Percentiles rank a stretch among this genome's conserved stretches.
These are phyloP conservation scores for Chinchilla lanigera DNA, from an alignment of 2,113 vertebrate genomes.

Conservation along the genomic window DNA sequence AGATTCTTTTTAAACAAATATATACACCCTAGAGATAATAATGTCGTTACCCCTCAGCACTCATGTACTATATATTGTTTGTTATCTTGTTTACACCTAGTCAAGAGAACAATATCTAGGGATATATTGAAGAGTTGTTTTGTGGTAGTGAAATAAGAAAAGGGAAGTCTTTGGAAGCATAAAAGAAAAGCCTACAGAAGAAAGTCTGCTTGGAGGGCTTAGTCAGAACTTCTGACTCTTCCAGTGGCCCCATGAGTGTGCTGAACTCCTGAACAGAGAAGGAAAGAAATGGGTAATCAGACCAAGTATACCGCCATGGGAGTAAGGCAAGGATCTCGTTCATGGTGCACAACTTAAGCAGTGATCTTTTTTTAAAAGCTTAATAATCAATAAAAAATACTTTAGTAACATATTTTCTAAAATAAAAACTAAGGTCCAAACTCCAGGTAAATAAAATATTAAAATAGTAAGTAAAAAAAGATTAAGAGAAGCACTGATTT, in stretches of 20 bases:
- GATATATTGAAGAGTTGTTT: neutral
- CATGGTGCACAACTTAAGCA: neutral
- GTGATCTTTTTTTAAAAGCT: neutral
- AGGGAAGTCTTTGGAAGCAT: neutral
- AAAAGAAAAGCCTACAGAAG: neutral
- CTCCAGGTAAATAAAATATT: neutral
- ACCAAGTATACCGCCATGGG: too few species aligned
- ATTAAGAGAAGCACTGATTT: neutral
- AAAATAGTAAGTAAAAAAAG: neutral
- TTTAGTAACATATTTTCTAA: neutral
- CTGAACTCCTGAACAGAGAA: neutral
- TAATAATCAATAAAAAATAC: neutral
- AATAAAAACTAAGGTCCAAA: neutral
- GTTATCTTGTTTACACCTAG: neutral
- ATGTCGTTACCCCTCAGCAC: neutral
- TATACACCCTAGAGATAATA: neutral
- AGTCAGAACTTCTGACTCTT: neutral
- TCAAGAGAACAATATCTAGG: neutral
- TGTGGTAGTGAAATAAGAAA: neutral
- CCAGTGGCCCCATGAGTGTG: neutral
- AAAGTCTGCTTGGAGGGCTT: neutral
- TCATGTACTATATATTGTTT: neutral
- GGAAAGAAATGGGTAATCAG: neutral
- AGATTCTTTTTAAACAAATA: neutral
- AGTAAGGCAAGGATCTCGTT: neutral